Base-by-base conservation (phyloP, 2,113 vertebrate genomes). In the Nibea coibor region DNA sequence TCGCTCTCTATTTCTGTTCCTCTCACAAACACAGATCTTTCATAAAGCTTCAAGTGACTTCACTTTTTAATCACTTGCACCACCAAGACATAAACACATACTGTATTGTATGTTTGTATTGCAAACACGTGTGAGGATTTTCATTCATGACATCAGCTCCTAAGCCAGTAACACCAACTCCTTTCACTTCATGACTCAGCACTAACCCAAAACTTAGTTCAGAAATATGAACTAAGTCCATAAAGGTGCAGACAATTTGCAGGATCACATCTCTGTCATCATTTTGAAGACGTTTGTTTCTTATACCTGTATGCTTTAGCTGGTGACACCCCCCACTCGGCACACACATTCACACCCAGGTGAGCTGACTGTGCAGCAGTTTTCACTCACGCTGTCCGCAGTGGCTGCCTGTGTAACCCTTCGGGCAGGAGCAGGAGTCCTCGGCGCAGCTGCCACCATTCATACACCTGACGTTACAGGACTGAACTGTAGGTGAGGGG, bases 321-420 rank as follows among this genome's bases (percentile, higher is more conserved):
- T 45, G 70, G 62, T 59, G 71, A 66, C 22, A 63, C 3, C n/a
- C 51, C 53, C 15, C 24, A 26, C 24, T 2, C 5, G 14, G 42
- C 22, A 57, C 70, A 82, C 22, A 56, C 28, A 74, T 45, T 20
- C 3, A 24, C 47, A 47, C 4, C 15, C 54, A 51, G 51, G 61
- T 48, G 17, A 42, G 39, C 45, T 78, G 62, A 80, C 19, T 63
- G 16, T 65, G 58, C 66, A 24, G 48, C 3, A 35, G 43, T 14
- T 64, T 74, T 43, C 39, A 97, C 98, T 97, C 89, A 98, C 96
- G 96, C 61, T 98, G 97, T 47, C 97, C 97, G 4, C 97, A 98
- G 93, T 97, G 96, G 0, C 88, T 95, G 1, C 97, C 97, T 0
- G 93, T 97, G 82, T 96, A 98, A 68, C 98, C 97, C 62, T 97